phyloP scores from a whole-genome alignment of 2,888 invertebrate genomes.

The Neoscelio sp. region DNA sequence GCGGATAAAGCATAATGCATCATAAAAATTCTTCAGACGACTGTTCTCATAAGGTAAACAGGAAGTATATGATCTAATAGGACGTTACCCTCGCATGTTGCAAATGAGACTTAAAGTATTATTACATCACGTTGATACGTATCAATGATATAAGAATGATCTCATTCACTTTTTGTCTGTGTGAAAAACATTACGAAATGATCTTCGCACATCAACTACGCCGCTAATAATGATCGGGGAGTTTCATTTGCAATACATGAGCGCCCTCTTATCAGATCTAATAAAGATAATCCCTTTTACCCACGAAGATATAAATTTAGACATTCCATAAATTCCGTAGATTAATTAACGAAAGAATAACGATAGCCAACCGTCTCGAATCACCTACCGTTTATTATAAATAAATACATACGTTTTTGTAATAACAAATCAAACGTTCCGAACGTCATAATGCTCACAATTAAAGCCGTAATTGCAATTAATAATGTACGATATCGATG shows the following conservation, averaged over 20 bases:
- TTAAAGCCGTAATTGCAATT: conserved; percentile 24
- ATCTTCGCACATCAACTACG: conserved; percentile 49
- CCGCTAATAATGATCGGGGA: conserved; percentile 42
- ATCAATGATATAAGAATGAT: conserved; percentile 60
- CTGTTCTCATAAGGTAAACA: conserved; percentile 56
- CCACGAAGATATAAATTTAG: conserved; percentile 53
- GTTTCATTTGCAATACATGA: conserved; percentile 56
- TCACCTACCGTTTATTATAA: conserved; percentile 11
- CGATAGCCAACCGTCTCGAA: conserved; percentile 12
- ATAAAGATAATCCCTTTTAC: conserved; percentile 54
- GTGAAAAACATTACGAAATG: conserved; percentile 46
- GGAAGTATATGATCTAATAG: conserved; percentile 57
- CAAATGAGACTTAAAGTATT: conserved; percentile 47
- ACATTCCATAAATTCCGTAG: conserved; percentile 47
- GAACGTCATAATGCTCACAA: conserved; percentile 10
- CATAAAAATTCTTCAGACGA: conserved; percentile 32
- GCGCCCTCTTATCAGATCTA: conserved; percentile 44
- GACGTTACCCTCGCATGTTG: conserved; percentile 48
- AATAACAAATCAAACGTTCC: background rate
- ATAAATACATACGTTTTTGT: conserved; percentile 36
- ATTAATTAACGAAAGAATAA: conserved; percentile 47
- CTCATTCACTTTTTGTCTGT: conserved; percentile 47
- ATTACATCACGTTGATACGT: conserved; percentile 51
- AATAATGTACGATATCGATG: conserved; percentile 7
- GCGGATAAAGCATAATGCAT: conserved; percentile 25